Evolutionary conservation across 2,797 vertebrate species (phyloP).

Genomic region (Sebastes kiyomatsui): DNA sequence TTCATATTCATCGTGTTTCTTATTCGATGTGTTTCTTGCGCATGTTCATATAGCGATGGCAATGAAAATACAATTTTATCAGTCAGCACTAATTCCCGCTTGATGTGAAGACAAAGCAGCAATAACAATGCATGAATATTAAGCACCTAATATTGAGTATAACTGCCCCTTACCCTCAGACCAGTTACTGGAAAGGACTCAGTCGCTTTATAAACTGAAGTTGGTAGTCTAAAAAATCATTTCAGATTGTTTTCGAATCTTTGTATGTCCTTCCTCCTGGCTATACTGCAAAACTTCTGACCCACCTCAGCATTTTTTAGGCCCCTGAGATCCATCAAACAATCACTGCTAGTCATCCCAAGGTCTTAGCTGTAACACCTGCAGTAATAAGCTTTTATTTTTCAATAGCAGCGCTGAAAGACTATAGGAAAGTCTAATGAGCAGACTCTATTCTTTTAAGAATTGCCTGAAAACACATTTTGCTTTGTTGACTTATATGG

Average conservation of each 20-base stretch:
- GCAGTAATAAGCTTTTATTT: background rate
- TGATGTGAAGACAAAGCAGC: background rate
- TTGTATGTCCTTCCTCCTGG: slow-evolving; percentile 13
- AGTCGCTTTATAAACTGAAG: background rate
- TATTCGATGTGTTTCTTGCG: too few species aligned
- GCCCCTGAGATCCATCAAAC: background rate
- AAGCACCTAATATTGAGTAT: background rate
- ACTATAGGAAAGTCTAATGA: background rate
- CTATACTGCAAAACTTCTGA: slow-evolving; percentile 2
- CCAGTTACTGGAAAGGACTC: background rate
- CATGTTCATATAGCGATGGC: too few species aligned
- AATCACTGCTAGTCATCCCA: background rate
- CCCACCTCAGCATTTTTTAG: background rate
- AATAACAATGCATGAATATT: background rate
- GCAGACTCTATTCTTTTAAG: background rate
- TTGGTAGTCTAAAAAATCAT: background rate
- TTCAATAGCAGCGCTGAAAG: background rate
- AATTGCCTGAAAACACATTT: background rate
- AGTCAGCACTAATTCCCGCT: background rate
- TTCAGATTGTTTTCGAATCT: background rate
- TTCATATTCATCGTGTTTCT: too few species aligned
- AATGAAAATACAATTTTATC: too few species aligned
- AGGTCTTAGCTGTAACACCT: background rate
- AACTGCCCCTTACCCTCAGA: background rate
- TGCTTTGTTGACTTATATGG: background rate